These are phyloP conservation scores for Isaurus tuberculatus DNA, from an alignment of 92 coral and sea anemone genomes.

Conservation along the genomic window DNA sequence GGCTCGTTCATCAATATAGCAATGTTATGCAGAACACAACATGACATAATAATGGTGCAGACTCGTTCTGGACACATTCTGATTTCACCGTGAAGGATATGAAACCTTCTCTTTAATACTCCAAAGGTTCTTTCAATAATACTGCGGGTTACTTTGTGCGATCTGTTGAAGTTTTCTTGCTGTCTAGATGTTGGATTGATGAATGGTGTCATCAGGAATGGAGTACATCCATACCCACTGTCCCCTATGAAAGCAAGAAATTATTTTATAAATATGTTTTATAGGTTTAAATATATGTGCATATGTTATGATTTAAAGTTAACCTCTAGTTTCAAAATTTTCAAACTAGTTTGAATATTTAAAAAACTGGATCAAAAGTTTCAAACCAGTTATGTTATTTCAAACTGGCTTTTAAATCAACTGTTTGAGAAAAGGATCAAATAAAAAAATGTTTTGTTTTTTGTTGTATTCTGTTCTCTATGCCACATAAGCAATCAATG, in stretches of 20 bases:
- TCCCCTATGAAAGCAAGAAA: neutral
- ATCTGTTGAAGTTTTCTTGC: conserved; percentile 31
- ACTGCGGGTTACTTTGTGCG: conserved; percentile 16
- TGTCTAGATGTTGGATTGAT: conserved; percentile 17
- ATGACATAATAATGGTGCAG: conserved; percentile 71
- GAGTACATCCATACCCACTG: conserved; percentile 35
- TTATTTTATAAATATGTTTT: neutral
- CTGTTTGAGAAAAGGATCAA: too few species aligned
- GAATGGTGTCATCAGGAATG: conserved; percentile 39
- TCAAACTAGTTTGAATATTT: too few species aligned
- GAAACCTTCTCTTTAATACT: conserved; percentile 65
- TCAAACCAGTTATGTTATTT: too few species aligned
- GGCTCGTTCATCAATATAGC: conserved; percentile 68
- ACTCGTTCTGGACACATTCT: conserved; percentile 76
- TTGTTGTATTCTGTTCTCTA: too few species aligned
- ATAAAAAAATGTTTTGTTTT: too few species aligned
- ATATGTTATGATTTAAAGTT: neutral
- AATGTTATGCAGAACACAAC: conserved; percentile 72
- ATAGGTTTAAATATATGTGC: neutral
- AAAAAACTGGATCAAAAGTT: too few species aligned
- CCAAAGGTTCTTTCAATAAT: conserved; percentile 17
- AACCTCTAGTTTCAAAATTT: neutral
- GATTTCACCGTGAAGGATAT: conserved; percentile 64
- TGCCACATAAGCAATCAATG: too few species aligned
- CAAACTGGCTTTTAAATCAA: too few species aligned